A percentile compares a stretch with the other conserved stretches of the same genome.
Evolutionary conservation across 2,888 invertebrate genomes (phyloP).

Genomic region (Volucella inanis): DNA sequence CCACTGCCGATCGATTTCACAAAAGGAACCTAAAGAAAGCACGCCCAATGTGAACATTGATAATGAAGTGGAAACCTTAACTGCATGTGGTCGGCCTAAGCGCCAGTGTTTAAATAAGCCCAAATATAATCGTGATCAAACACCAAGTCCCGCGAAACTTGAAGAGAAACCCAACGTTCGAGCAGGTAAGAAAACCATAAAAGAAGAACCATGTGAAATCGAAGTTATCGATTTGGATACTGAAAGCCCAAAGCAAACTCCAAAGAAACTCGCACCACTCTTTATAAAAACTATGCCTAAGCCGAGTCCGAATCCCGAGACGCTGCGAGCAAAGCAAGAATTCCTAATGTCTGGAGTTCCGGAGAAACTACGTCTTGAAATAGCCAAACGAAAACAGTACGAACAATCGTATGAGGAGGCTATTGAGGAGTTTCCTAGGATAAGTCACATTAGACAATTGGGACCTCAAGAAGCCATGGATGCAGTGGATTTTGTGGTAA

Average conservation of each 20-base stretch:
- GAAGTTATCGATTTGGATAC: slow-evolving; percentile 79
- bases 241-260: slow-evolving; percentile 78
- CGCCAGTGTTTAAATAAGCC: slow-evolving; percentile 80
- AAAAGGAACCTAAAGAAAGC: slow-evolving; percentile 18
- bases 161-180: slow-evolving; percentile 44
- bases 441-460: slow-evolving; percentile 87
- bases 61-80: slow-evolving; percentile 39
- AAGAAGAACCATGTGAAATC: slow-evolving; percentile 33
- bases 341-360: slow-evolving; percentile 90
- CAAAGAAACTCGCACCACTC: slow-evolving; percentile 88
- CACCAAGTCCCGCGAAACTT: slow-evolving; percentile 77
- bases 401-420: slow-evolving; percentile 80
- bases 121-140: slow-evolving; percentile 80
- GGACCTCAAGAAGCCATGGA: slow-evolving; percentile 74
- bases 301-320: slow-evolving; percentile 85
- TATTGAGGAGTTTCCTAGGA: slow-evolving; percentile 85
- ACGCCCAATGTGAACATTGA: slow-evolving; percentile 10
- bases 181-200: slow-evolving; percentile 32
- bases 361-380: slow-evolving; percentile 85
- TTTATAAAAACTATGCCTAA: slow-evolving; percentile 85
- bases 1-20: slow-evolving; percentile 6
- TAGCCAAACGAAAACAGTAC: slow-evolving; percentile 83
- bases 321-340: slow-evolving; percentile 86
- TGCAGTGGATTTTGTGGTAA: slow-evolving; percentile 60
- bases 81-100: slow-evolving; percentile 78